A percentile compares a stretch with the other conserved stretches of the same genome.
Evolutionary conservation across 1,140 invertebrate species (phyloP).

Genomic region (Polyergus mexicanus): DNA sequence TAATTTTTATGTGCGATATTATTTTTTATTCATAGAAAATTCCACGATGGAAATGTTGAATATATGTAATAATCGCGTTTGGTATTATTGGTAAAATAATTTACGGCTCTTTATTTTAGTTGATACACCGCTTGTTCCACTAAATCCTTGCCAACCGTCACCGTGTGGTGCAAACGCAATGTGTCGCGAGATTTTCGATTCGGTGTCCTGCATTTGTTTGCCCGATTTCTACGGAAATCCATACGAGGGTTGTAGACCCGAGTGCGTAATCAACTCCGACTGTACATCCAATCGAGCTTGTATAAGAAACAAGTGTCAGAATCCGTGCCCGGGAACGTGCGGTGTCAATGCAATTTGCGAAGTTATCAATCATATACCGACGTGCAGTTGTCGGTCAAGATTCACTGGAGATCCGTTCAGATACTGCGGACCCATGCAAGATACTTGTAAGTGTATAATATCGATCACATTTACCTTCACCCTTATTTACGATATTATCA

Average conservation of each 20-base stretch:
- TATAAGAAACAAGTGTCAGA: slow-evolving; percentile 89
- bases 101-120: slow-evolving; percentile 39
- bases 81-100: slow-evolving; percentile 7
- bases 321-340: slow-evolving; percentile 93
- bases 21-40: background rate
- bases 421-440: slow-evolving; percentile 71
- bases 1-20: background rate
- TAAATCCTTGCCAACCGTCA: slow-evolving; percentile 90
- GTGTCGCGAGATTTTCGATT: slow-evolving; percentile 88
- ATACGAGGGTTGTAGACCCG: slow-evolving; percentile 89
- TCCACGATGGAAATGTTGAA: background rate
- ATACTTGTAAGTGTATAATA: slow-evolving; percentile 70
- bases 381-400: slow-evolving; percentile 90
- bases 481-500: background rate
- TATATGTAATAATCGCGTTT: background rate
- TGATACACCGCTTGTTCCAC: slow-evolving; percentile 64
- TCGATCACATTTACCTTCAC: background rate
- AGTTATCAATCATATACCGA: slow-evolving; percentile 91
- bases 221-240: slow-evolving; percentile 89
- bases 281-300: slow-evolving; percentile 89
- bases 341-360: slow-evolving; percentile 91
- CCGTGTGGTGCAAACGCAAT: slow-evolving; percentile 92
- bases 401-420: slow-evolving; percentile 91
- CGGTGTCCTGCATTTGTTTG: slow-evolving; percentile 89
- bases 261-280: slow-evolving; percentile 90